Evolutionary conservation across 1,140 invertebrate species (phyloP), one percentile per base, ranked within the genome.

Genomic region (Saxidomus purpurata): DNA sequence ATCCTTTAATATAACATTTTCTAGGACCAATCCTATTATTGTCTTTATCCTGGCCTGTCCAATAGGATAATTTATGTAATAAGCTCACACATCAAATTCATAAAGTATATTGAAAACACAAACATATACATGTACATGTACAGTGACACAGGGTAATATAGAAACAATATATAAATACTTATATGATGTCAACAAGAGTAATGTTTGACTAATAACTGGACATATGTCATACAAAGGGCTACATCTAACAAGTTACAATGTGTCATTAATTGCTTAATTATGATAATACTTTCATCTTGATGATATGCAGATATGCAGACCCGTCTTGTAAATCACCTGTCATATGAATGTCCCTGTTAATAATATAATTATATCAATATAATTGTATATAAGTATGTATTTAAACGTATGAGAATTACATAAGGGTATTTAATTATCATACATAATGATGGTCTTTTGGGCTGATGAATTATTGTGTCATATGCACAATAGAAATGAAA

Each of bases 231-330:
- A 43, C 71, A 25, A 1, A 76, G n/a, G n/a, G 71, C 40, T 47
- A 28, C 19, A 43, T 28, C 13, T 76, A 76, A 40, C 25, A 43
- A 76, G 19, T 43, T n/a, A 25, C 25, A 43, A 76, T 47, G 71
- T 76, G 71, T 76, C 71, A 76, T 47, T n/a, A 43, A 49, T 76
- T 25, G 11, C 40, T 49, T 19, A 25, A 47, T 76, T 43, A 47
- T 76, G 40, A 76, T 47, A 28, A 43, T 76, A 40, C 31, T 38
- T 76, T 43, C n/a, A 76, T 47, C 15, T 49, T 25, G 25, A 40
- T 43, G 71, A 63, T 25, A 63, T 2, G 25, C 25, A 25, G 6
- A 59, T 59, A 59, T 43, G 43, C 43, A 43, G n/a, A 55, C 59
- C 25, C 28, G 25, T 28, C 59, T 28, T 2, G 25, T 28, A 6